These are phyloP conservation scores for Cettia cetti DNA, from an alignment of 2,113 vertebrate species.

Conservation along the genomic window DNA sequence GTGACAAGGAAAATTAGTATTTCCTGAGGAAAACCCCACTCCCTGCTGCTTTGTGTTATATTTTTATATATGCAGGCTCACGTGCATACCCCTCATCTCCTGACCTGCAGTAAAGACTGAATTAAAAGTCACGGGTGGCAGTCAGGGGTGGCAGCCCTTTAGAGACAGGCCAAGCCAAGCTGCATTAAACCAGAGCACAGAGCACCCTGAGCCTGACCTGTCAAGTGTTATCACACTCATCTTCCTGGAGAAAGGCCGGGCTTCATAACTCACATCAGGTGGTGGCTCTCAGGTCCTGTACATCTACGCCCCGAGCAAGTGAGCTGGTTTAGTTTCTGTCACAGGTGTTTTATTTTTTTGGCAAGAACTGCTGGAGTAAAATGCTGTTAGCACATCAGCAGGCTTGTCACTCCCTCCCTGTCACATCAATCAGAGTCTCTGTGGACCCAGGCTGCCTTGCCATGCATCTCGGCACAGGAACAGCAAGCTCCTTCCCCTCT, in stretches of 20 bases:
- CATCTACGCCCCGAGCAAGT: neutral
- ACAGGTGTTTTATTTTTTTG: constrained; percentile 30
- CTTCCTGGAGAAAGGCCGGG: neutral
- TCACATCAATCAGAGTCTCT: constrained; percentile 47
- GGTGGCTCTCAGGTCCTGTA: neutral
- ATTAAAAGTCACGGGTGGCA: constrained; percentile 18
- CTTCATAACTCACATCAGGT: constrained; percentile 24
- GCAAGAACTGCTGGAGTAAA: constrained; percentile 15
- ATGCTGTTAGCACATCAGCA: constrained; percentile 42
- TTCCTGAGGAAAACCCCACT: constrained; percentile 43
- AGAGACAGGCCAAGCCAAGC: neutral
- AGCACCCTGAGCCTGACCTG: neutral
- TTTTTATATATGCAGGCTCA: neutral
- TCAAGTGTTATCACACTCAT: neutral
- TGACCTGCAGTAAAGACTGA: constrained; percentile 47
- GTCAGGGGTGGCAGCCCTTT: constrained; percentile 18
- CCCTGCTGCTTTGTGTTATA: neutral
- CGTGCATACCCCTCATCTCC: neutral
- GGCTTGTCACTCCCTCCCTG: constrained; percentile 32
- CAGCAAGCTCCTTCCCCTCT: neutral
- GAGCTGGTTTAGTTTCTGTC: neutral
- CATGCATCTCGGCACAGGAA: neutral
- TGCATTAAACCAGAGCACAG: neutral
- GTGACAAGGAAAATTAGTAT: constrained; percentile 30
- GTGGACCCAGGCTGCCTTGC: neutral